Evolutionary conservation across 37 sponge, comb jelly and placozoan genomes (phyloP).

Genomic region (Aplysina aerophoba): DNA sequence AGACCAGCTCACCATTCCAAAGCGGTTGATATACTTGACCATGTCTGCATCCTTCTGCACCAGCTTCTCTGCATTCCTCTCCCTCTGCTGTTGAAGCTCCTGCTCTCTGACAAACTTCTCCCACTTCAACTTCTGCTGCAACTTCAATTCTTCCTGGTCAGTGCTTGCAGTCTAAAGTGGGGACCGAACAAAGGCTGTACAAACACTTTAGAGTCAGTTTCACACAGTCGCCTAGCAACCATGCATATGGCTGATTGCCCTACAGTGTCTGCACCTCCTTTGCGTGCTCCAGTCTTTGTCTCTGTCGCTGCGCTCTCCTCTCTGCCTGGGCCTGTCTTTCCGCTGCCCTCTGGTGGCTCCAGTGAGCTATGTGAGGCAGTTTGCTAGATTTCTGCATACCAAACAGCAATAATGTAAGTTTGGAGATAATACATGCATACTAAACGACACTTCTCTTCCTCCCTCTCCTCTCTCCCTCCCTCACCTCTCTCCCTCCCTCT

Average conservation of each 20-base stretch:
- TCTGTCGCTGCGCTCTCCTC: background rate
- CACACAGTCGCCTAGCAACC: too few relatives aligned
- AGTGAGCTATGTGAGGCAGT: background rate
- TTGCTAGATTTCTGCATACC: background rate
- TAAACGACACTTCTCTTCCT: too few relatives aligned
- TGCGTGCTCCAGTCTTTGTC: background rate
- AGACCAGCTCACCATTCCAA: constrained; percentile 52
- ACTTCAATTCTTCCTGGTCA: background rate
- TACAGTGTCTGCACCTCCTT: background rate
- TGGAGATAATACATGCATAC: too few relatives aligned
- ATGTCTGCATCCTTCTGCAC: constrained; percentile 55
- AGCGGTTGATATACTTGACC: constrained; percentile 61
- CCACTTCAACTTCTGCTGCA: constrained; percentile 37
- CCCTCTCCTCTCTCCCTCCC: too few relatives aligned
- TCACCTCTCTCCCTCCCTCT: too few relatives aligned
- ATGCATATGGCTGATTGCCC: background rate
- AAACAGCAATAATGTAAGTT: too few relatives aligned
- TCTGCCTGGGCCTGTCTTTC: background rate
- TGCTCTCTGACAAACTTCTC: constrained; percentile 53
- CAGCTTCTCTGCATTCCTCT: constrained; percentile 49
- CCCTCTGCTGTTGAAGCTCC: constrained; percentile 47
- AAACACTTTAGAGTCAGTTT: too few relatives aligned
- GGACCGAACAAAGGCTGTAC: too few relatives aligned
- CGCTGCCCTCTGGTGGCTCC: background rate
- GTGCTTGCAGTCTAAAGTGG: too few relatives aligned